These are phyloP conservation scores for Podabrus alpinus DNA, from an alignment of 2,888 invertebrate genomes.

Conservation along the genomic window DNA sequence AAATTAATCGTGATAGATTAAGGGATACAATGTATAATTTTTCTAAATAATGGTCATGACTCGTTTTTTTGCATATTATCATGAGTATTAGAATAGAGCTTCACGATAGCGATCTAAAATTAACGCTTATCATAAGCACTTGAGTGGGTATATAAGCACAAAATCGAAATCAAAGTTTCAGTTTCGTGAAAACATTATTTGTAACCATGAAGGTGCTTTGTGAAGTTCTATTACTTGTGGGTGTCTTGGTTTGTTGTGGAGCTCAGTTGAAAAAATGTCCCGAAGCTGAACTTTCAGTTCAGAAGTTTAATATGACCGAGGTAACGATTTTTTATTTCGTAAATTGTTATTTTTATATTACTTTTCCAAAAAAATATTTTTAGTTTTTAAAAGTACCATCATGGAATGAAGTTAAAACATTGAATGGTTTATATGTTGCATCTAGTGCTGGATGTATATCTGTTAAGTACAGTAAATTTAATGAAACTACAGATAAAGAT, in stretches of 20 bases:
- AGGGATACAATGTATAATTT: not conserved
- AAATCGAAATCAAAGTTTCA: not conserved
- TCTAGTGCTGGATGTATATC: not conserved
- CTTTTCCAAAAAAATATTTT: not conserved
- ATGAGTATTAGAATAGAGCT: too few relatives aligned
- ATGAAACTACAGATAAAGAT: too few relatives aligned
- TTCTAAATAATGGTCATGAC: not conserved
- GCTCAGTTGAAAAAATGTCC: too few relatives aligned
- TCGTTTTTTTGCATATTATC: not conserved
- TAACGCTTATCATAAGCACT: not conserved
- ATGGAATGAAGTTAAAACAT: not conserved
- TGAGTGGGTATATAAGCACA: not conserved
- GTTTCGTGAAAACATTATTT: not conserved
- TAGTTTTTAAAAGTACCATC: rapidly evolving
- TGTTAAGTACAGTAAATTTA: not conserved
- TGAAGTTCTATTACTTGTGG: not conserved
- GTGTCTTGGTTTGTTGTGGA: not conserved
- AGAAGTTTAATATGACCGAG: too few relatives aligned
- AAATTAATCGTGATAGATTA: not conserved
- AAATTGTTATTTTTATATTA: not conserved
- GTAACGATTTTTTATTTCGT: not conserved
- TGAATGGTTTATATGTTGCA: rapidly evolving
- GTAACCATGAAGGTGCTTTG: not conserved
- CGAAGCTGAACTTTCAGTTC: too few relatives aligned
- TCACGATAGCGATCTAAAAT: not conserved